phyloP scores from a whole-genome alignment of 2,888 invertebrate species.

The Rutpela maculata region DNA sequence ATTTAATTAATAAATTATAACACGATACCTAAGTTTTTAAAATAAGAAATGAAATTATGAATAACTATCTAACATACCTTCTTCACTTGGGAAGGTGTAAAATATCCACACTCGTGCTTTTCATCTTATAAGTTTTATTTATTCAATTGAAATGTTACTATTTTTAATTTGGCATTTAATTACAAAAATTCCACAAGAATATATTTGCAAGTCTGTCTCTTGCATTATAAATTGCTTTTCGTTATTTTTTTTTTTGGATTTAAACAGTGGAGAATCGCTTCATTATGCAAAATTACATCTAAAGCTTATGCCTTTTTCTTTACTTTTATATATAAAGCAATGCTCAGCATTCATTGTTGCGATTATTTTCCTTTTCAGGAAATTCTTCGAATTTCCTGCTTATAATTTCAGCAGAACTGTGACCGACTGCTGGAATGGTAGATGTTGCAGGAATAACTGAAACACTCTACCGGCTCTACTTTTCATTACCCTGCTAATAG shows the following conservation, averaged over 20 bases:
- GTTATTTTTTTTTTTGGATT: too few species aligned
- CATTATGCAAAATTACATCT: not conserved
- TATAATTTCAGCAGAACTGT: not conserved
- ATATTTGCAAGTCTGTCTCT: too few species aligned
- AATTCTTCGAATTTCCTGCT: not conserved
- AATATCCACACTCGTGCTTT: not conserved
- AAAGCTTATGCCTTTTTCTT: not conserved
- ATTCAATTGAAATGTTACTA: not conserved
- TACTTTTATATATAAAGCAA: conserved; percentile 2
- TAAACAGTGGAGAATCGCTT: not conserved
- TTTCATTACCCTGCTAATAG: not conserved
- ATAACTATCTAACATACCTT: not conserved
- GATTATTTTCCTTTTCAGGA: not conserved
- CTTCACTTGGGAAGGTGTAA: not conserved
- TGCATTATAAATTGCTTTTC: too few species aligned
- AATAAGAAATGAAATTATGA: not conserved
- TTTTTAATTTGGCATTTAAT: not conserved
- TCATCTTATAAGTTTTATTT: not conserved
- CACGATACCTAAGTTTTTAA: not conserved
- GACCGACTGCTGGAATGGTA: not conserved
- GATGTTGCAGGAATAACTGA: not conserved
- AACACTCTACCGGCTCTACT: not conserved
- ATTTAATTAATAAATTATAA: too few species aligned
- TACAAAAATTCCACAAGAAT: not conserved
- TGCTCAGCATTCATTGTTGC: not conserved